Conservation (phyloP, 2,113 vertebrate species). For the Lamprotornis superbus region DNA sequence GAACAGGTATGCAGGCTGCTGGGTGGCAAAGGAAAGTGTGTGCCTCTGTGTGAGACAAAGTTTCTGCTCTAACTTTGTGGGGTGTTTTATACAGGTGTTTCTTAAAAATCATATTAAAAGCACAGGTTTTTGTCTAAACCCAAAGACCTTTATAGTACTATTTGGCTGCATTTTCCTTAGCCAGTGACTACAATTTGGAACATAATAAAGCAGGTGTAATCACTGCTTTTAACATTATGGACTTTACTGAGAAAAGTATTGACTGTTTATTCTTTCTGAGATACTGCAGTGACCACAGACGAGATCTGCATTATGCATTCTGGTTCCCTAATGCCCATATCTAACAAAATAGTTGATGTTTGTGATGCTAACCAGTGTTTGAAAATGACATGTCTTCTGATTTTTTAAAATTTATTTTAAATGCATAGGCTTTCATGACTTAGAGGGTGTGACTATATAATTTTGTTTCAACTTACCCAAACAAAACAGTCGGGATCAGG, state of each 20-base stretch:
- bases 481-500: background rate
- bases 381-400: background rate
- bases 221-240: background rate
- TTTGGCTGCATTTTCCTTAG: background rate
- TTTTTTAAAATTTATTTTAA: background rate
- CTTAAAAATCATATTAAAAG: background rate
- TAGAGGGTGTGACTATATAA: background rate
- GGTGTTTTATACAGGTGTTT: background rate
- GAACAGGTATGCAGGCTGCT: background rate
- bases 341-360: constrained; percentile 8
- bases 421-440: background rate
- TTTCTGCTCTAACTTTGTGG: background rate
- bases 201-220: background rate
- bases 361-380: background rate
- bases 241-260: background rate
- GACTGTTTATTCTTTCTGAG: background rate
- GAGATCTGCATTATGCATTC: background rate
- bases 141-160: background rate
- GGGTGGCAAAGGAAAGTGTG: background rate
- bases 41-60: background rate
- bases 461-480: background rate
- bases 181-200: background rate
- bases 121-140: background rate
- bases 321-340: background rate
- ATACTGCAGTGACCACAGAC: background rate